phyloP scores from a whole-genome alignment of 2,888 invertebrate genomes.

The Euproctis similis region DNA sequence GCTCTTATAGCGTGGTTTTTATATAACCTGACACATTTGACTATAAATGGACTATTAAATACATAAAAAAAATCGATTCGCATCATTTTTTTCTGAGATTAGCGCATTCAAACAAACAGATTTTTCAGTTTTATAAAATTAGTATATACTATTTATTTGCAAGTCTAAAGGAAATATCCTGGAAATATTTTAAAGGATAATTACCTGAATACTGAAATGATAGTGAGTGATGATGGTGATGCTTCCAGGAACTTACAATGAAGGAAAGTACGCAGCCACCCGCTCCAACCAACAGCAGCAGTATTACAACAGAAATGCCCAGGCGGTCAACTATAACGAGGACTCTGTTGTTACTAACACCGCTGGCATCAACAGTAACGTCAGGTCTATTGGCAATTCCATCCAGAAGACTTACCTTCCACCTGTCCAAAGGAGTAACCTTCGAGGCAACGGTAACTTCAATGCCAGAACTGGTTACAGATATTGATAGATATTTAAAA shows the following conservation, averaged over 20 bases:
- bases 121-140: too few relatives aligned
- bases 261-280: slow-evolving; percentile 35
- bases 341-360: slow-evolving; percentile 45
- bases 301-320: slow-evolving; percentile 11
- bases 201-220: too few relatives aligned
- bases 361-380: slow-evolving; percentile 35
- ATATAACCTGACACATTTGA: too few relatives aligned
- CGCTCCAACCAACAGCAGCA: slow-evolving; percentile 14
- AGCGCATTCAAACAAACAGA: too few relatives aligned
- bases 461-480: slow-evolving; percentile 40
- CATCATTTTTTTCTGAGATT: too few relatives aligned
- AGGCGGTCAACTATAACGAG: slow-evolving; percentile 23
- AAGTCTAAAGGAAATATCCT: too few relatives aligned
- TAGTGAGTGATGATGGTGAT: too few relatives aligned
- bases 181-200: too few relatives aligned
- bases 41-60: too few relatives aligned
- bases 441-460: slow-evolving; percentile 17
- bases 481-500: slow-evolving; percentile 19
- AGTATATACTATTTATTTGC: too few relatives aligned
- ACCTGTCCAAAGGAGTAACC: slow-evolving; percentile 18
- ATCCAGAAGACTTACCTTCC: slow-evolving; percentile 42
- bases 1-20: too few relatives aligned
- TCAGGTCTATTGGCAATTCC: slow-evolving; percentile 21
- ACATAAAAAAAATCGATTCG: too few relatives aligned
- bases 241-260: slow-evolving; percentile 48